Base-by-base conservation (phyloP, 2,797 vertebrate species). In the Acipenser ruthenus region DNA sequence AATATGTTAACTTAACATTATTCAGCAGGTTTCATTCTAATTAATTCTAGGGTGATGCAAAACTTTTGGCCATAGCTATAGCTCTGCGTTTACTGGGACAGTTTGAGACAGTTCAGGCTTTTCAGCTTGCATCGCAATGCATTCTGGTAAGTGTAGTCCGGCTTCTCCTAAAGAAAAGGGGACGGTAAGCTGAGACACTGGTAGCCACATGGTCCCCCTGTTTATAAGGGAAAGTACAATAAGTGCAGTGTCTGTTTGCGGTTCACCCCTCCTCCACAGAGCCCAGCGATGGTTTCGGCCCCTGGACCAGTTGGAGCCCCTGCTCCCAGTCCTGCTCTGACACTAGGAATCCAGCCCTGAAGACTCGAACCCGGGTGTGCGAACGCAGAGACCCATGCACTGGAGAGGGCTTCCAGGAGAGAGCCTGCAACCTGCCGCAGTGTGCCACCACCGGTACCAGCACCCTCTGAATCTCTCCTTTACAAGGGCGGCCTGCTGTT, bases 391-490 rank as follows among this genome's bases (percentile, higher is more conserved):
- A 78, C 0, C 87, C 86, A 60, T 95, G 93, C 70, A 75, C 81
- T 0, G 91, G 91, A 50, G 77, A 72, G 9, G 50, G 78, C 1
- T 80, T 69, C 11, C 92, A 96, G 76, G 84, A 91, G 69, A 87
- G 74, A 10, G 81, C 84, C 2, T 96, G 94, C 78, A 96, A 96
- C 80, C 74, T 95, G 65, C 91, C 92, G 0, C 89, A 91, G 56
- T 95, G 94, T 74, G 59, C 37, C 37, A 37, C 37, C 37, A 37
- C 83, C 75, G 91, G 94, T 95, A 68, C 0, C 0, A 1, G 9
- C 47, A 10, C 4, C 10, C 15, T 60, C 47, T 60, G 47, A 37
- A 23, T 9, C 6, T 9, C 52, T 53, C 3, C 52, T 53, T 53
- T 12, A 53, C 37, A 37, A 37, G 37, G 37, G 37, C 4, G 37